Conservation (phyloP, 2,888 invertebrate species). For the Caenorhabditis sulstoni region DNA sequence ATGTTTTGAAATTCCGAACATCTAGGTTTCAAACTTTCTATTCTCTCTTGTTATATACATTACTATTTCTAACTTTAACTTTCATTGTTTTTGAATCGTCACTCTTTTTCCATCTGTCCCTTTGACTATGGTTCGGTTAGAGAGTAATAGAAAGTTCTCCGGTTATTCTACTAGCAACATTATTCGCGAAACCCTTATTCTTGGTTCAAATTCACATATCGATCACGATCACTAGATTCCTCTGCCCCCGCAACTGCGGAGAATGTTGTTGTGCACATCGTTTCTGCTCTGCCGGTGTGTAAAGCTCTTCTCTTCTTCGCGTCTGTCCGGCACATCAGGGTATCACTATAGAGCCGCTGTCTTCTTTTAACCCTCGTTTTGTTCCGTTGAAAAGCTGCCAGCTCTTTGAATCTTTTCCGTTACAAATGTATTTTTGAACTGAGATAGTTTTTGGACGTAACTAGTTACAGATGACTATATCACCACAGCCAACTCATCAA, state of each 20-base stretch:
- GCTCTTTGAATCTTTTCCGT: no score
- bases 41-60: no score
- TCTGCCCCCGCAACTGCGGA: slow-evolving; percentile 39
- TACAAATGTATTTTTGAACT: neutral
- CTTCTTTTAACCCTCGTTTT: neutral
- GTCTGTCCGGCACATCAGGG: slow-evolving; percentile 34
- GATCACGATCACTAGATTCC: slow-evolving; percentile 4
- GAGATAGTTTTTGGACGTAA: no score
- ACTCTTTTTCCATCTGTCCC: no score
- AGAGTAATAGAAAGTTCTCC: no score
- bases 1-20: no score
- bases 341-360: slow-evolving; percentile 29
- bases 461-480: slow-evolving; percentile 53
- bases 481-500: slow-evolving; percentile 46
- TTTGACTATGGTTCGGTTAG: no score
- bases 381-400: neutral
- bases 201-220: neutral
- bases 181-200: neutral
- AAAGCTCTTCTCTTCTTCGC: slow-evolving; percentile 12
- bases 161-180: no score
- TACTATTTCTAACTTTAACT: no score
- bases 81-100: no score
- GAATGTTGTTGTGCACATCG: slow-evolving; percentile 33
- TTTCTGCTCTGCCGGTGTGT: slow-evolving; percentile 24
- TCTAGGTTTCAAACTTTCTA: no score